These are phyloP conservation scores for Callospermophilus lateralis DNA, from an alignment of 2,113 vertebrate genomes.

Conservation along the genomic window DNA sequence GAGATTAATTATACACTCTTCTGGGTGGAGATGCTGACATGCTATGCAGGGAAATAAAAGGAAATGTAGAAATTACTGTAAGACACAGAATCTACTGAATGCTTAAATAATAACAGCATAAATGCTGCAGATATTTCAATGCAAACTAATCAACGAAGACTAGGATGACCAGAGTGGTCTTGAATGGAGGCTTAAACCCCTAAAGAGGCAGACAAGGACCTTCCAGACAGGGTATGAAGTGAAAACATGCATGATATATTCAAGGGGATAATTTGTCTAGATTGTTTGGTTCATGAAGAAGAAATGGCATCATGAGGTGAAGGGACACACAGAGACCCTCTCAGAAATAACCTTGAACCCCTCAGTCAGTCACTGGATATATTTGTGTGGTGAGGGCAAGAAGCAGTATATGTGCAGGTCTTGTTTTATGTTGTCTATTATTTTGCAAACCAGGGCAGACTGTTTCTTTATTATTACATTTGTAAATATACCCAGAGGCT, in stretches of 20 bases:
- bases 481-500: slow-evolving; percentile 80
- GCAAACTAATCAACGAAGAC: background rate
- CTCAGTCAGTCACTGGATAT: background rate
- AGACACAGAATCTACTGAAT: background rate
- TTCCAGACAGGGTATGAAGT: background rate
- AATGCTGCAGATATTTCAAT: background rate
- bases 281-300: background rate
- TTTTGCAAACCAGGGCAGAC: slow-evolving; percentile 68
- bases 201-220: background rate
- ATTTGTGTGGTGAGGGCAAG: background rate
- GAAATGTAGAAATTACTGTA: background rate
- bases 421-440: slow-evolving; percentile 78
- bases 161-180: background rate
- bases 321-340: background rate
- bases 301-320: background rate
- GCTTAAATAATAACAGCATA: background rate
- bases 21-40: background rate
- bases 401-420: background rate
- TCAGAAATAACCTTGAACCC: slow-evolving; percentile 51
- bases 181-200: background rate
- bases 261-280: background rate
- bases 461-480: slow-evolving; percentile 76
- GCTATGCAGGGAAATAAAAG: background rate
- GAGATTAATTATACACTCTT: background rate
- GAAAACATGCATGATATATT: background rate